phyloP scores from a whole-genome alignment of 2,797 vertebrate species.

The Monodelphis domestica region DNA sequence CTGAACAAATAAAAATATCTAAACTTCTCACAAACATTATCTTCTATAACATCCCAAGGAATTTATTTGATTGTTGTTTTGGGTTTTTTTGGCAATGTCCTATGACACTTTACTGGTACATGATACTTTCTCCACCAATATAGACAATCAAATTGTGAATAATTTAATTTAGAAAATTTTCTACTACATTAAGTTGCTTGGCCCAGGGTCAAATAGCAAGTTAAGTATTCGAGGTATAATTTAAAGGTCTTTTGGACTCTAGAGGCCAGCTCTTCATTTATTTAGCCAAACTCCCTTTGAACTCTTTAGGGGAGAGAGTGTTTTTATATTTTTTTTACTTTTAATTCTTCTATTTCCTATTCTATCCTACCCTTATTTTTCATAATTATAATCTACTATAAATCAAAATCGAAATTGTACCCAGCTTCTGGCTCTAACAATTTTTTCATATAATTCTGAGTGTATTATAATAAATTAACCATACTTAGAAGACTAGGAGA shows the following conservation, averaged over 20 bases:
- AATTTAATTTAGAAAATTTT: neutral
- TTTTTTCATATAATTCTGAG: constrained; percentile 27
- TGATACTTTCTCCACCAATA: neutral
- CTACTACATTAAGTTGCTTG: neutral
- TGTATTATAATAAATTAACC: neutral
- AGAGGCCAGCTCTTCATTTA: neutral
- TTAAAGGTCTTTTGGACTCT: neutral
- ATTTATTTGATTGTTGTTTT: neutral
- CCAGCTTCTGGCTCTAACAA: neutral
- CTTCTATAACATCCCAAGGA: neutral
- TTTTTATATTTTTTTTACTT: neutral
- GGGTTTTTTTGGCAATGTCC: neutral
- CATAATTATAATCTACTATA: neutral
- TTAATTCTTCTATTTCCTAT: neutral
- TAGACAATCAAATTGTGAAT: neutral
- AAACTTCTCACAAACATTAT: constrained; percentile 17
- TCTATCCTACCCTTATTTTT: neutral
- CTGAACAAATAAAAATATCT: constrained; percentile 26
- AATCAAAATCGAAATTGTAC: neutral
- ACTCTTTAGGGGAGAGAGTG: neutral
- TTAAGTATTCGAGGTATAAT: neutral
- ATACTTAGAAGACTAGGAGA: neutral
- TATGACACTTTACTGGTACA: too few species aligned
- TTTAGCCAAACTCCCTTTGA: neutral
- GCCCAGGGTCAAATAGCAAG: neutral